Conservation (phyloP, 2,797 vertebrate genomes). For the Notoglanidium macrostoma region DNA sequence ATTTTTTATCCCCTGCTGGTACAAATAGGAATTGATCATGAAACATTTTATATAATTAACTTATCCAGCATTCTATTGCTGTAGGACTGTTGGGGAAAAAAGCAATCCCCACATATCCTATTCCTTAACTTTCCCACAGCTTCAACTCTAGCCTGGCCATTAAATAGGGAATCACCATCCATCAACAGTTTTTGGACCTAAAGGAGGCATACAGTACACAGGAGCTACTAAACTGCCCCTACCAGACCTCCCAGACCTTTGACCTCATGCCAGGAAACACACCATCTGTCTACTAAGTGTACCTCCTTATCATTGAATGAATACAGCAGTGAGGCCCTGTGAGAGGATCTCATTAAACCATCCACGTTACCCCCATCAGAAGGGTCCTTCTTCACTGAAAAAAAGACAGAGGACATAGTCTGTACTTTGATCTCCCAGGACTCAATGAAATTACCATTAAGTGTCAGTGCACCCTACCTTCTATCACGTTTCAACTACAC, state of each 20-base stretch:
- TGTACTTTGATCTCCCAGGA: background rate
- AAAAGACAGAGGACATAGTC: no score
- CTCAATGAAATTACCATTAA: background rate
- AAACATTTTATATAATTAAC: background rate
- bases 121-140: background rate
- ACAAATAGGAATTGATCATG: background rate
- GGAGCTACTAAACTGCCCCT: background rate
- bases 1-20: no score
- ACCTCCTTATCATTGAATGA: background rate
- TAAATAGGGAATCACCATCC: background rate
- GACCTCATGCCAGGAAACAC: conserved; percentile 12
- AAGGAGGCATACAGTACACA: background rate
- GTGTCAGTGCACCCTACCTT: background rate
- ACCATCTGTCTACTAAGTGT: conserved; percentile 1
- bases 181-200: background rate
- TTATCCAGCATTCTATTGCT: background rate
- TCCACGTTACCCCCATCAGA: background rate
- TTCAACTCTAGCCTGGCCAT: background rate
- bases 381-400: conserved; percentile 4
- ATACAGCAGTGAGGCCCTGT: background rate
- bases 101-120: background rate
- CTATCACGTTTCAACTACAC: background rate
- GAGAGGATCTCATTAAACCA: background rate
- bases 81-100: background rate
- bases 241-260: background rate